phyloP scores from a whole-genome alignment of 2,888 invertebrate genomes.

The Amitus sp. region DNA sequence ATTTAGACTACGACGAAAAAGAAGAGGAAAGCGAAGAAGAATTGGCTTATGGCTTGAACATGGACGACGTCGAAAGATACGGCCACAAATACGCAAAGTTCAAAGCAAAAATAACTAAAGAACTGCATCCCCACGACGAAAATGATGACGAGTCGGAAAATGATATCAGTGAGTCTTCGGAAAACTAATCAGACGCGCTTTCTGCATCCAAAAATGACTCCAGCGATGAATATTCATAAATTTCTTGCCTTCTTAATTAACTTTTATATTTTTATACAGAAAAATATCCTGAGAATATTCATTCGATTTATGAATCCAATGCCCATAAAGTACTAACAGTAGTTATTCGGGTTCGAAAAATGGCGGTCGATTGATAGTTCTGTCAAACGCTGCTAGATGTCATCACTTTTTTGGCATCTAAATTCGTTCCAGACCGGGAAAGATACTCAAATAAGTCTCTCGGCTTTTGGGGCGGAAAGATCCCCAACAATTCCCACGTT shows the following conservation, averaged over 20 bases:
- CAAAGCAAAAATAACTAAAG: conserved; percentile 68
- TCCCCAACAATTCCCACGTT: no score
- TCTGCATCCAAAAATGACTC: no score
- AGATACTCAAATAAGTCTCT: no score
- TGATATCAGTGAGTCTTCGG: background rate
- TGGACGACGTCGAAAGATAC: conserved; percentile 71
- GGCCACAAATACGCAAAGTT: conserved; percentile 77
- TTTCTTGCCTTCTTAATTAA: background rate
- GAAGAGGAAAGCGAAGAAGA: conserved; percentile 70
- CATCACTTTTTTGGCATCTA: no score
- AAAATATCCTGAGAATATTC: no score
- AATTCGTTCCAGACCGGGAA: no score
- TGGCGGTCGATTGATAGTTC: no score
- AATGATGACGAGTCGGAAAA: conserved; percentile 4
- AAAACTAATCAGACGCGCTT: background rate
- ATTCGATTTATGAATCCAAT: no score
- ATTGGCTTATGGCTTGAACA: conserved; percentile 57
- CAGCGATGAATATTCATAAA: background rate
- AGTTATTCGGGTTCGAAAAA: no score
- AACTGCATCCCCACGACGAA: conserved; percentile 19
- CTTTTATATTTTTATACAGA: background rate
- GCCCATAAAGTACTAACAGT: no score
- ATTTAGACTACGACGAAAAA: conserved; percentile 68
- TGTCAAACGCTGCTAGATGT: no score
- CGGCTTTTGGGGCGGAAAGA: no score